Evolutionary conservation across 1,140 invertebrate species (phyloP).

Genomic region (Drosophila setifemur): DNA sequence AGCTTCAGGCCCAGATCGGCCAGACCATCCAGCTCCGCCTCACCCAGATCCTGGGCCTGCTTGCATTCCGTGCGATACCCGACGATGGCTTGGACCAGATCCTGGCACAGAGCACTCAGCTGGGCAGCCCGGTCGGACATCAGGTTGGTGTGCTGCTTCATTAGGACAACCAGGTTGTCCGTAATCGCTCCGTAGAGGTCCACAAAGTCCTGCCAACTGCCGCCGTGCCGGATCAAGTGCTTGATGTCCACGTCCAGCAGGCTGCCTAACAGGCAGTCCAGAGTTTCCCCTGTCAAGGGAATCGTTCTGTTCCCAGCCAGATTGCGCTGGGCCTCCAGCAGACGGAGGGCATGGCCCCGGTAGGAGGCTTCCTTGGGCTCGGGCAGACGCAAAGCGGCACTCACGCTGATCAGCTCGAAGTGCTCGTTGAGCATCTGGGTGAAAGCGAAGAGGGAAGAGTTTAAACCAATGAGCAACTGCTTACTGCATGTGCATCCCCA

Average conservation of each 20-base stretch:
- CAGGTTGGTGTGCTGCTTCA: constrained; percentile 61
- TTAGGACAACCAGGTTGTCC: constrained; percentile 48
- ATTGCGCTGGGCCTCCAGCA: constrained; percentile 59
- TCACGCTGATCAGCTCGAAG: constrained; percentile 63
- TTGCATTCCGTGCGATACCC: constrained; percentile 73
- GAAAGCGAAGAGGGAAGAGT: not conserved
- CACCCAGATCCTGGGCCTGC: constrained; percentile 51
- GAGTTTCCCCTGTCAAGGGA: constrained; percentile 60
- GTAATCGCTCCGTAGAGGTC: constrained; percentile 45
- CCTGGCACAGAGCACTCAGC: constrained; percentile 64
- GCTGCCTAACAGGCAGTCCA: constrained; percentile 64
- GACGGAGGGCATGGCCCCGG: constrained; percentile 21
- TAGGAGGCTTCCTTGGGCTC: constrained; percentile 9
- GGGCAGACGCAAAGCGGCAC: constrained; percentile 40
- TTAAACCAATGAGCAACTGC: not conserved
- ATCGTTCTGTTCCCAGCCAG: constrained; percentile 65
- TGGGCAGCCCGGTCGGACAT: constrained; percentile 73
- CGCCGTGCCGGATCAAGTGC: constrained; percentile 39
- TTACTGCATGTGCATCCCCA: not conserved
- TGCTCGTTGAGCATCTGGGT: constrained; percentile 76
- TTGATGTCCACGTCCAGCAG: constrained; percentile 73
- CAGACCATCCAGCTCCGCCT: constrained; percentile 63
- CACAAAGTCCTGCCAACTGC: constrained; percentile 47
- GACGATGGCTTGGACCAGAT: constrained; percentile 69
- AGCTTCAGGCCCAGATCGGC: constrained; percentile 69